These are phyloP conservation scores for Lethenteron camtschaticum DNA, from an alignment of 2,113 vertebrate species.

Conservation along the genomic window DNA sequence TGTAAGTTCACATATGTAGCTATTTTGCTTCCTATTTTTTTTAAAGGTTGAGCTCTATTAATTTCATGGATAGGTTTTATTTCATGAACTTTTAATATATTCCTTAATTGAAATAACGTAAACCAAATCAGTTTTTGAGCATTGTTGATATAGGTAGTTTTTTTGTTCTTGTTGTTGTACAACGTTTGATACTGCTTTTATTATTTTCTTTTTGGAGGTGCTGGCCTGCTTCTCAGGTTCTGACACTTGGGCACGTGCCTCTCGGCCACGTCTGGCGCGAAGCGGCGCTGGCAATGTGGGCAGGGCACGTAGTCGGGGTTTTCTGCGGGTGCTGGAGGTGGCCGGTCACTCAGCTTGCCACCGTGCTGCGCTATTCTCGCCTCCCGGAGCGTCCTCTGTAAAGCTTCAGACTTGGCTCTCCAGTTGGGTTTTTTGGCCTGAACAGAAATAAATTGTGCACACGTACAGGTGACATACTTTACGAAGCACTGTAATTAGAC, in stretches of 20 bases:
- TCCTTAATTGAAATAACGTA: no score
- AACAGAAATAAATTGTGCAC: neutral
- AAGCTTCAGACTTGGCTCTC: conserved; percentile 27
- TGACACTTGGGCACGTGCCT: conserved; percentile 36
- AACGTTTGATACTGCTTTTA: no score
- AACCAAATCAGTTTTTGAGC: no score
- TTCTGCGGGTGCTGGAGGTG: conserved; percentile 15
- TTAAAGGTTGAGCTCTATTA: no score
- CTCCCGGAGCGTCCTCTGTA: conserved; percentile 21
- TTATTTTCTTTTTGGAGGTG: conserved; percentile 15
- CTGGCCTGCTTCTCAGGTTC: conserved; percentile 26
- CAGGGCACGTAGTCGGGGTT: conserved; percentile 30
- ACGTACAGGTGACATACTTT: no score
- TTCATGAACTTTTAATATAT: no score
- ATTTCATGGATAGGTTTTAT: no score
- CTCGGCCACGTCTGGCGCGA: conserved; percentile 28
- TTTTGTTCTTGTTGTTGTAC: no score
- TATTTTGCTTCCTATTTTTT: no score
- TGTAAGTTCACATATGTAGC: no score
- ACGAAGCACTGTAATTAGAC: no score
- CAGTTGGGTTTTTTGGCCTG: conserved; percentile 21
- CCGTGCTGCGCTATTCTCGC: conserved; percentile 20
- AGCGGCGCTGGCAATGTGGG: conserved; percentile 28
- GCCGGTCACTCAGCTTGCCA: conserved; percentile 16
- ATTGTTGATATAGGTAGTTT: no score